Evolutionary conservation across 2,888 invertebrate genomes (phyloP).

Genomic region (Exephanes ischioxanthus): DNA sequence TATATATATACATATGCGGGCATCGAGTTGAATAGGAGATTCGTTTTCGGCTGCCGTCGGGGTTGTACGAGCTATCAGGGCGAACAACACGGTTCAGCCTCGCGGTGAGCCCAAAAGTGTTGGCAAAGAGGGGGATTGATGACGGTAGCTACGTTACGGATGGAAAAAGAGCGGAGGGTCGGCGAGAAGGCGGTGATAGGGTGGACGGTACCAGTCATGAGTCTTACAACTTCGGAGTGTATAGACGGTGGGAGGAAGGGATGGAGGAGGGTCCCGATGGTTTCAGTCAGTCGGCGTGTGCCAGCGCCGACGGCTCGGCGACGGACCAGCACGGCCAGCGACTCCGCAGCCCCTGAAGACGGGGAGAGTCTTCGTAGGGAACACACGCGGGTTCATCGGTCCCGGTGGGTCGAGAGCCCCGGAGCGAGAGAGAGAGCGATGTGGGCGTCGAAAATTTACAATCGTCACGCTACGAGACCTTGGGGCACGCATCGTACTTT

Average conservation of each 20-base stretch:
- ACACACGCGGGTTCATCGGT: conserved; percentile 59
- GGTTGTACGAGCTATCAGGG: conserved; percentile 37
- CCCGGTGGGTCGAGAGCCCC: conserved; percentile 63
- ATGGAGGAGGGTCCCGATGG: conserved; percentile 57
- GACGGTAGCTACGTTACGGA: conserved; percentile 33
- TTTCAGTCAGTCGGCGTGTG: conserved; percentile 81
- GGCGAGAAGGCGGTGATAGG: conserved; percentile 48
- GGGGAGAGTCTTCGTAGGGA: not conserved
- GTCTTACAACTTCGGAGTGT: conserved; percentile 38
- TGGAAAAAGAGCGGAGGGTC: conserved; percentile 65
- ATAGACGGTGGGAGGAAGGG: conserved; percentile 17
- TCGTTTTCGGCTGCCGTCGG: not conserved
- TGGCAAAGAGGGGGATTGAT: conserved; percentile 42
- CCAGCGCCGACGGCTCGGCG: conserved; percentile 75
- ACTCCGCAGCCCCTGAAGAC: not conserved
- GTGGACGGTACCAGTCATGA: conserved; percentile 58
- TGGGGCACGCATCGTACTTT: conserved; percentile 1
- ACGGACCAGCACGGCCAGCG: conserved; percentile 40
- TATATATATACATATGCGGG: not conserved
- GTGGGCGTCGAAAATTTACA: conserved; percentile 52
- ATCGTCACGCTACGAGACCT: conserved; percentile 48
- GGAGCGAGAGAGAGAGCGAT: conserved; percentile 31
- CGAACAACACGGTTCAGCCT: conserved; percentile 55
- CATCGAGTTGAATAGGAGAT: conserved; percentile 13
- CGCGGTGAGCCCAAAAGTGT: conserved; percentile 66